Evolutionary conservation across 2,888 invertebrate genomes (phyloP).

Genomic region (Myopa testacea): DNA sequence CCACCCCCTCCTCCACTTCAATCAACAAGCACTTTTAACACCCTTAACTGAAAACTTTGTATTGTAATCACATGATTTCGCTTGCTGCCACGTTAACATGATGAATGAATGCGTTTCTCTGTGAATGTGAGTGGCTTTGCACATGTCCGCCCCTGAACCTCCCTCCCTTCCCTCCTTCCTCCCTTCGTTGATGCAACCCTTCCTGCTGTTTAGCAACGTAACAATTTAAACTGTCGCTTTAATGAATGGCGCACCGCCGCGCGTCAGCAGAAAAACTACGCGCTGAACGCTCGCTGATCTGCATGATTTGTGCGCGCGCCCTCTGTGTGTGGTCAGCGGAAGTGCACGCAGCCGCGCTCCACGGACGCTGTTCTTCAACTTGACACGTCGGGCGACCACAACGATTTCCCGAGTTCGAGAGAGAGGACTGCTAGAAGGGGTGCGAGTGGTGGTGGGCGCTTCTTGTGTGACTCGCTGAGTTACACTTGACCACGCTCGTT

Average conservation of each 20-base stretch:
- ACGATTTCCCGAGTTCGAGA: constrained; percentile 3
- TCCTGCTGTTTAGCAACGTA: neutral
- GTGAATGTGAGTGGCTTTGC: neutral
- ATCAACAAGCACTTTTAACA: neutral
- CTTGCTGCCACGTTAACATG: constrained; percentile 1
- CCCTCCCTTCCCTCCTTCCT: neutral
- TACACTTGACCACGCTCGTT: neutral
- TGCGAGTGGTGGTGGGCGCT: neutral
- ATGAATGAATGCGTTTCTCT: neutral
- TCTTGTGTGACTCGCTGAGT: neutral
- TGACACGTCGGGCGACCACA: neutral
- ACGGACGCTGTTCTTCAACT: constrained; percentile 8
- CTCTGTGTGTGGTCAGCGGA: constrained; percentile 10
- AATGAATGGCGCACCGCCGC: constrained; percentile 11
- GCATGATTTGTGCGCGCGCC: neutral
- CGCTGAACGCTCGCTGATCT: neutral
- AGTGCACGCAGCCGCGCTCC: neutral
- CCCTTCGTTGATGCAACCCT: neutral
- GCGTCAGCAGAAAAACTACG: constrained; percentile 15
- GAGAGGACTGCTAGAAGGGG: neutral
- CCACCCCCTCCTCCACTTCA: neutral
- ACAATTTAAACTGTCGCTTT: constrained; percentile 1
- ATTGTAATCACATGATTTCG: neutral
- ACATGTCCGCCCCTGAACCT: neutral
- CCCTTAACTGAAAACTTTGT: neutral